Conservation (phyloP, 2,113 vertebrate species). For the Eretmochelys imbricata region DNA sequence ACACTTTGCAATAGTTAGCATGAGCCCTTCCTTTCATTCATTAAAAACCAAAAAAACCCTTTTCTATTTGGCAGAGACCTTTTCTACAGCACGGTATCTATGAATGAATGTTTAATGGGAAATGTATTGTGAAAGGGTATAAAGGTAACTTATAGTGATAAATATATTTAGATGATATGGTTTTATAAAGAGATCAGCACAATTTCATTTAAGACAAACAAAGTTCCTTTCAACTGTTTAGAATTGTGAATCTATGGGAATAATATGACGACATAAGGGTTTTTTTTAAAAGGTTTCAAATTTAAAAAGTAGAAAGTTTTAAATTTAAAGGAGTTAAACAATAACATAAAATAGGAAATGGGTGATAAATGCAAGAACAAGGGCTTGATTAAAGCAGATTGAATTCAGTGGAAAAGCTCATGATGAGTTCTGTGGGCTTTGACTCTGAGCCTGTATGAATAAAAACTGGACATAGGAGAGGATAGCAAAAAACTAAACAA, state of each 20-base stretch:
- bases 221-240: neutral
- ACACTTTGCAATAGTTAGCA: neutral
- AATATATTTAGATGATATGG: neutral
- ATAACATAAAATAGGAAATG: neutral
- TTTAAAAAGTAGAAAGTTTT: neutral
- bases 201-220: neutral
- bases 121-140: neutral
- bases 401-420: too few species aligned
- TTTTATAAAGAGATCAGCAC: neutral
- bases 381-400: too few species aligned
- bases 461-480: rapidly evolving
- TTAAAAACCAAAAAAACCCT: neutral
- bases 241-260: neutral
- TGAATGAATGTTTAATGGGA: neutral
- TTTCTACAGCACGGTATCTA: neutral
- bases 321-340: neutral
- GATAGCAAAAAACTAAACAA: neutral
- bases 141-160: neutral
- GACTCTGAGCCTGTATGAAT: neutral
- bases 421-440: neutral
- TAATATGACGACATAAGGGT: neutral
- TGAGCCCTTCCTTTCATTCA: neutral
- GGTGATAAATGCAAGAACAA: neutral
- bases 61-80: neutral
- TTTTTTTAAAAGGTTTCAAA: neutral